These are phyloP conservation scores for Platyrinchus mystaceus DNA, from an alignment of 2,797 vertebrate species.

Conservation along the genomic window DNA sequence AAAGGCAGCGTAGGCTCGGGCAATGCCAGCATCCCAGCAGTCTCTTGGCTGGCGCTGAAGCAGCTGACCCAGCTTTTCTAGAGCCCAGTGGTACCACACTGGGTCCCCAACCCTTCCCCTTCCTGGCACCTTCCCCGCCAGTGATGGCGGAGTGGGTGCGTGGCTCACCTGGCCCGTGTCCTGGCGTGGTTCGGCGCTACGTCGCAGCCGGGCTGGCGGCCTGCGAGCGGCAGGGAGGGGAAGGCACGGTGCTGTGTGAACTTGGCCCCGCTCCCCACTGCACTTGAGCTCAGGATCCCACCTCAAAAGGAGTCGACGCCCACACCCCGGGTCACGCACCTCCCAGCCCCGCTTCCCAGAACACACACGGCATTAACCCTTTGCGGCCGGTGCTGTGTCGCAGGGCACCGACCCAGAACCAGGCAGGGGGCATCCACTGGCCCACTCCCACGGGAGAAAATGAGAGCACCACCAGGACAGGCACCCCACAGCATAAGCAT, in stretches of 20 bases:
- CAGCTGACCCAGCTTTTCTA: background rate
- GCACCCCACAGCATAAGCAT: background rate
- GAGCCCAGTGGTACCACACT: fast-evolving
- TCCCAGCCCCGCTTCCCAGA: constrained; percentile 67
- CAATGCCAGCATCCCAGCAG: background rate
- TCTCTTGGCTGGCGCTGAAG: background rate
- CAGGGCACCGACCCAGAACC: background rate
- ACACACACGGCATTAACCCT: constrained; percentile 70
- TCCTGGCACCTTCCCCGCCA: background rate
- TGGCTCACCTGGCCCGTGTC: constrained; percentile 27
- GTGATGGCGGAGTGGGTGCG: background rate
- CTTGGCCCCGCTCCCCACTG: constrained; percentile 23
- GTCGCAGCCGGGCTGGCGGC: background rate
- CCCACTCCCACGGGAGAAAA: background rate
- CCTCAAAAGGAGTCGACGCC: constrained; percentile 66
- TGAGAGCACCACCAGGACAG: background rate
- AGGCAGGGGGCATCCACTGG: background rate
- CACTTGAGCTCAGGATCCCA: constrained; percentile 54
- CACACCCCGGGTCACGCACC: constrained; percentile 63
- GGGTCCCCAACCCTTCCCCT: background rate
- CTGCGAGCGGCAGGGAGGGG: background rate
- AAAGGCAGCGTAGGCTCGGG: background rate
- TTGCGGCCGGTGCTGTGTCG: background rate
- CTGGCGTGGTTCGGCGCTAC: constrained; percentile 38
- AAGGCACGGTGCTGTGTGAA: constrained; percentile 32